Base-by-base conservation (phyloP, 2,797 vertebrate species). In the Crypturellus tataupa region DNA sequence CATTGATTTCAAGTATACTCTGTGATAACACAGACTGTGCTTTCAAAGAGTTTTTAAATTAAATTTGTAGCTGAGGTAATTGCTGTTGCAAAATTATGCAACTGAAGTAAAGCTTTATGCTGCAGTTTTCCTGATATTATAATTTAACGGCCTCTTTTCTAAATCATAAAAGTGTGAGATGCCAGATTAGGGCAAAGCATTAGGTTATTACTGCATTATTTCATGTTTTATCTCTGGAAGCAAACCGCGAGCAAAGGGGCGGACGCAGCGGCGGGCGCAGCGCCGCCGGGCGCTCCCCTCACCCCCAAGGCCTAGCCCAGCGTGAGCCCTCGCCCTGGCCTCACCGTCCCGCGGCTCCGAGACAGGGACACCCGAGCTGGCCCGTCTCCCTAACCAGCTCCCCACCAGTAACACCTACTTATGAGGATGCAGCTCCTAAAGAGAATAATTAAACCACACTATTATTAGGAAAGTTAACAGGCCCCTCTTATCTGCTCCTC, bases 31-130 rank as follows among this genome's bases (percentile, higher is more conserved):
- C 84, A 95, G 88, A 95, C 89, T 95, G 79, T 69, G 89, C 83
- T 97, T 97, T 96, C 96, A 97, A 97, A 97, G 97, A 96, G 93
- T 96, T 97, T 97, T 94, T 96, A 98, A 98, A 98, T 98, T 97
- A 98, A 97, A 98, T 97, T 97, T 97, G 97, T 95, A 97, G 96
- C 95, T 95, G 91, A 95, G 93, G 96, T 97, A 97, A 98, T 97
- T 97, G 97, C 95, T 97, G 93, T 72, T 80, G 89, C 93, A 96
- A 97, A 98, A 97, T 96, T 96, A 97, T 95, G 96, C 96, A 93
- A 90, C 78, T 87, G 72, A 95, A 96, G 64, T 85, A 95, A 97
- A 97, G 95, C 59, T 69, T 94, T 96, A 73, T 90, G 82, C 85
- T 80, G 73, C 92, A 94, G 90, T 87, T 95, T 97, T 96, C 95